Evolutionary conservation across 2,113 vertebrate genomes (phyloP).

Genomic region (Malurus alboscapulatus): DNA sequence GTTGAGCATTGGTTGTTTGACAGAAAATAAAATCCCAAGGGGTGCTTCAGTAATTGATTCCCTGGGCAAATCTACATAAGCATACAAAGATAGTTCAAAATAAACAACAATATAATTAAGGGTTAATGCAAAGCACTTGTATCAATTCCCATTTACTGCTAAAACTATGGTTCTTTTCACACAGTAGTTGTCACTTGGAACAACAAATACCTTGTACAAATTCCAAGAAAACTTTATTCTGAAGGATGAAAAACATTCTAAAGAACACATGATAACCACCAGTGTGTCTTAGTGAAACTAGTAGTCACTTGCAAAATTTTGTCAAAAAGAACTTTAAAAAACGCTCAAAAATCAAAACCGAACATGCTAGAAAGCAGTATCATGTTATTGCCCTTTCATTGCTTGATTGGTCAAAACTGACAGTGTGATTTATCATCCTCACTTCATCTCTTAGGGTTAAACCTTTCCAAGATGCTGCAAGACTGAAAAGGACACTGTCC

Average conservation of each 20-base stretch:
- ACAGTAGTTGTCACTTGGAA: neutral
- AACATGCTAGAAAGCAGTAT: neutral
- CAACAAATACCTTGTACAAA: neutral
- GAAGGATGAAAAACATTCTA: neutral
- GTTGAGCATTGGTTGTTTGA: neutral
- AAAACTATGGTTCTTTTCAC: neutral
- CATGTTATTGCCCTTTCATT: constrained; percentile 9
- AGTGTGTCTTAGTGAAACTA: neutral
- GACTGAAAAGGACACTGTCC: neutral
- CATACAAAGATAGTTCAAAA: neutral
- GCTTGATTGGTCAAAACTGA: constrained; percentile 64
- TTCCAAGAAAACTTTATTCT: neutral
- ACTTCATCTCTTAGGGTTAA: constrained; percentile 51
- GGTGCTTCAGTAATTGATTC: neutral
- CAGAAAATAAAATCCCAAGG: neutral
- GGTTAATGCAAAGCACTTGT: neutral
- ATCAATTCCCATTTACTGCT: neutral
- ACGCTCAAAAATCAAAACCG: neutral
- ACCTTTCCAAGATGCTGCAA: constrained; percentile 46
- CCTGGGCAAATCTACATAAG: neutral
- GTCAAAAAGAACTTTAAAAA: neutral
- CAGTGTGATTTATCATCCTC: constrained; percentile 66
- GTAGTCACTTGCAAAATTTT: neutral
- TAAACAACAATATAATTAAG: neutral
- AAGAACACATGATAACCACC: neutral